Base-by-base conservation (phyloP, 2,797 vertebrate species). In the Gila robusta region DNA sequence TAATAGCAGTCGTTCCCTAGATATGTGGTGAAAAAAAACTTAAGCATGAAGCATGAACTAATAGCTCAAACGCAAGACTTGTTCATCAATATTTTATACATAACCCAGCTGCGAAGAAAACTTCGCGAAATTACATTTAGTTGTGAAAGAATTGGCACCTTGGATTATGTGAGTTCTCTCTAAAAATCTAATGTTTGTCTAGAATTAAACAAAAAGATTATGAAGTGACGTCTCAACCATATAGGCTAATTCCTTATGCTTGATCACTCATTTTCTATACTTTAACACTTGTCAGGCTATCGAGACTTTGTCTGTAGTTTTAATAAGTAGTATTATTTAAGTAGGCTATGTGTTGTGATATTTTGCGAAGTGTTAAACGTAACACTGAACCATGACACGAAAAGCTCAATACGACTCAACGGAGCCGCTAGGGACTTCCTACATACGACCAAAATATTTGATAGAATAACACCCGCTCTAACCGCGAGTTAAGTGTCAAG, bases 1-100 rank as follows among this genome's bases (percentile, higher is more conserved):
- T 86, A 91, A 90, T 89, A 79, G 62, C 87, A 87, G 87, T 83
- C 86, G 85, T 89, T 90, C 87, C 52, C 54, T 21, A 9, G 41
- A 82, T 56, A 52, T 81, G 81, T 87, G 76, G 52, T 70, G 32
- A 47, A 87, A 87, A 69, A 82, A 85, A 90, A 90, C 62, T 49
- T 83, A 71, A 74, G 81, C 66, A 78, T 49, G 66, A 44, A 83
- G 54, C 59, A 39, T 54, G 44, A 16, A 77, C 54, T 35, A 70
- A 72, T 82, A 67, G 73, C 39, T 72, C 37, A 66, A 67, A 79
- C 26, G 9, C 59, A 69, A 28, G 44, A 44, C 32, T 54, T 62
- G 26, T 32, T 49, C 17, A 6, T 52, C 56, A 21, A 2, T 74
- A 35, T 82, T 32, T n/a, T 23, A 19, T 5, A 5, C 2, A 10